A percentile compares a stretch with the other conserved stretches of the same genome.
phyloP scores from a whole-genome alignment of 2,797 vertebrate species.

The Gadopsis marmoratus region DNA sequence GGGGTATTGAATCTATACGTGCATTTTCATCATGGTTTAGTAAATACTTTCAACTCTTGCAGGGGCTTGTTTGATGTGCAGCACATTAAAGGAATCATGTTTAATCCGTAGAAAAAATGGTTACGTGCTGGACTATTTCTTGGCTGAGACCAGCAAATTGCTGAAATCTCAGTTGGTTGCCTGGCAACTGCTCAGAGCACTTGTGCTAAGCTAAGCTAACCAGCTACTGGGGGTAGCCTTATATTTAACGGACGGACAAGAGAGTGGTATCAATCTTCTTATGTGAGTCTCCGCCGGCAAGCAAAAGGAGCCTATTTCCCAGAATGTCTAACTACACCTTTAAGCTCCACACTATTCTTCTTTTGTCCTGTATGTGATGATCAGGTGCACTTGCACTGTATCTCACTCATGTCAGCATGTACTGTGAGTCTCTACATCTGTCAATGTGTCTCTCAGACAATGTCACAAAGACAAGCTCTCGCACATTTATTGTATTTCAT shows the following conservation, averaged over 20 bases:
- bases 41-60: not conserved
- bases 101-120: not conserved
- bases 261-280: not conserved
- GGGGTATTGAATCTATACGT: not conserved
- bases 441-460: conserved; percentile 2
- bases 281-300: not conserved
- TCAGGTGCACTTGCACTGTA: not conserved
- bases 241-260: not conserved
- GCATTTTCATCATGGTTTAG: not conserved
- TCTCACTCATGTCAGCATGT: conserved; percentile 6
- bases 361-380: not conserved
- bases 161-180: not conserved
- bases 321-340: not conserved
- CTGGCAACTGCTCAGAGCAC: conserved; percentile 18
- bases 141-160: conserved; percentile 5
- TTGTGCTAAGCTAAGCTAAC: conserved; percentile 1
- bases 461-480: conserved; percentile 23
- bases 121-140: no score
- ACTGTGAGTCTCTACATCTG: conserved; percentile 17
- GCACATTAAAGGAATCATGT: not conserved
- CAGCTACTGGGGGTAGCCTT: not conserved
- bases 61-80: not conserved
- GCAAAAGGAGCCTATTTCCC: not conserved
- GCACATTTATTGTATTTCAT: conserved; percentile 25
- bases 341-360: not conserved